phyloP scores from a whole-genome alignment of 2,113 vertebrate genomes.

The Athene cunicularia region DNA sequence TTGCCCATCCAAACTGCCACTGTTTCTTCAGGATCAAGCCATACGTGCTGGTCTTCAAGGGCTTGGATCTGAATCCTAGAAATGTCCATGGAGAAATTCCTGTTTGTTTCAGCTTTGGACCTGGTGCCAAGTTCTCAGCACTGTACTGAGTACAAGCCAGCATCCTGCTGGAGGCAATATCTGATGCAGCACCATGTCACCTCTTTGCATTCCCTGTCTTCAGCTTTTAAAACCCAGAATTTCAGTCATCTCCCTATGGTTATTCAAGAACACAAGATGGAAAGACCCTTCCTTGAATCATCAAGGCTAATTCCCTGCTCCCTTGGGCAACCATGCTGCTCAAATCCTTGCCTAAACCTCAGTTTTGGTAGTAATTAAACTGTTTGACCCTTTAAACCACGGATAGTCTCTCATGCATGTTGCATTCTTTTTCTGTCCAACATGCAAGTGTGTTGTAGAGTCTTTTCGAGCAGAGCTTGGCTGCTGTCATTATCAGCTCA shows the following conservation, averaged over 20 bases:
- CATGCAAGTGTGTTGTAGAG: neutral
- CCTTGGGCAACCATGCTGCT: neutral
- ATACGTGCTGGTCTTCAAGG: neutral
- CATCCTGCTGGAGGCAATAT: neutral
- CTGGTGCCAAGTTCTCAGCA: conserved; percentile 7
- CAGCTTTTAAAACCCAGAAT: neutral
- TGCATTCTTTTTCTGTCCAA: conserved; percentile 9
- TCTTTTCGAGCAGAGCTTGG: conserved; percentile 47
- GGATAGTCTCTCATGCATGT: neutral
- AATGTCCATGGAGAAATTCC: conserved; percentile 4
- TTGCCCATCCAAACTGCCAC: neutral
- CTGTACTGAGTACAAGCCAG: neutral
- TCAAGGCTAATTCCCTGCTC: neutral
- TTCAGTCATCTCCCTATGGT: neutral
- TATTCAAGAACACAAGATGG: neutral
- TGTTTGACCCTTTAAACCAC: conserved; percentile 1
- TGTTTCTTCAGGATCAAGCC: neutral
- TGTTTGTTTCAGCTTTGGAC: conserved; percentile 32
- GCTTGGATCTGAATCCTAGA: neutral
- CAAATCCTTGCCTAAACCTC: neutral
- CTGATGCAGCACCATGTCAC: neutral
- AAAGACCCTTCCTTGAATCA: neutral
- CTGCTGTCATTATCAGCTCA: conserved; percentile 59
- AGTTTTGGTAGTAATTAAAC: neutral
- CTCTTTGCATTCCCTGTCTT: neutral